These are phyloP conservation scores for Pavo muticus DNA, from an alignment of 2,113 vertebrate species.

Conservation along the genomic window DNA sequence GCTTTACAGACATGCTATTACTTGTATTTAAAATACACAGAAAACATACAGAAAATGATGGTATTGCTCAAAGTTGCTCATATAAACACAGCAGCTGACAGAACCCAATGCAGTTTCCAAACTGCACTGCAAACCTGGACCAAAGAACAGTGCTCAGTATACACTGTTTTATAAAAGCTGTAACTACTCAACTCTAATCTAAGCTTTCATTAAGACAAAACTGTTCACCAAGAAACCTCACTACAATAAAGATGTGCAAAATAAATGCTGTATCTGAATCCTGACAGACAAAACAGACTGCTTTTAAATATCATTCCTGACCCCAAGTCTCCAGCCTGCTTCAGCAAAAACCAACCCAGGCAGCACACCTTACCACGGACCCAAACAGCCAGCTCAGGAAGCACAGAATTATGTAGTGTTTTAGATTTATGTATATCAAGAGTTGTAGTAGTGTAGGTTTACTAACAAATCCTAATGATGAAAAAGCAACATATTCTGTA, in stretches of 20 bases:
- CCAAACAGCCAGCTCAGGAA: background rate
- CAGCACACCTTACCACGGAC: background rate
- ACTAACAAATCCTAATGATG: background rate
- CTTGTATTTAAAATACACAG: background rate
- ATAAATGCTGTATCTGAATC: background rate
- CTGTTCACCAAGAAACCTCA: background rate
- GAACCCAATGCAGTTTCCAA: conserved; percentile 34
- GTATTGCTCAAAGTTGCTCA: conserved; percentile 31
- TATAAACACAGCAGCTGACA: conserved; percentile 17
- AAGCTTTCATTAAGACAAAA: background rate
- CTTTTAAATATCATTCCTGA: background rate
- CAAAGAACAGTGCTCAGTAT: background rate
- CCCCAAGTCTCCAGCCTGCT: background rate
- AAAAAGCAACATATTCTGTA: background rate
- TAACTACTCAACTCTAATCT: background rate
- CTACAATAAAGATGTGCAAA: background rate
- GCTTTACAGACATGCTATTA: background rate
- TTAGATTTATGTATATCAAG: background rate
- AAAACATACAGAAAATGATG: conserved; percentile 3
- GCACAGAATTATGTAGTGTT: background rate
- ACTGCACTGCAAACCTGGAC: background rate
- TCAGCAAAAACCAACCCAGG: background rate
- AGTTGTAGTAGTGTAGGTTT: background rate
- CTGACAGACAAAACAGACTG: background rate
- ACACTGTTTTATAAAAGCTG: background rate